Evolutionary conservation across 2,797 vertebrate genomes (phyloP).

Genomic region (Microctenopoma stevenorrisi): DNA sequence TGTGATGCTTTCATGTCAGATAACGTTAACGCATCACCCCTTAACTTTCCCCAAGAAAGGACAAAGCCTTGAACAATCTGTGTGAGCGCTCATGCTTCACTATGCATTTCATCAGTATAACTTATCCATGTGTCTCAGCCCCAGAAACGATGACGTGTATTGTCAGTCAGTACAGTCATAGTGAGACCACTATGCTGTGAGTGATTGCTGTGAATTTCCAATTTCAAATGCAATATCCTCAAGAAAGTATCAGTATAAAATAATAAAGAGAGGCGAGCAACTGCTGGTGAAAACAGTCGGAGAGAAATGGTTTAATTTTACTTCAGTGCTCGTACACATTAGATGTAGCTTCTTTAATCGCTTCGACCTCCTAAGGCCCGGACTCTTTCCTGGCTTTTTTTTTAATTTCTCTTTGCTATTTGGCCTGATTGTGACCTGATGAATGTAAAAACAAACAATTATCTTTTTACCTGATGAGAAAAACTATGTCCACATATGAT

Average conservation of each 20-base stretch:
- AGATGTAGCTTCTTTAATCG: too few species aligned
- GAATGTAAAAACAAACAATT: too few species aligned
- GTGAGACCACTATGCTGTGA: not conserved
- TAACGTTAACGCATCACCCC: constrained; percentile 30
- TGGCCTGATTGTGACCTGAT: too few species aligned
- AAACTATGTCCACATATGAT: too few species aligned
- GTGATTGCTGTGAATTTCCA: not conserved
- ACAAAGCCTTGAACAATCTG: constrained; percentile 32
- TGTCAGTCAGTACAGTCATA: too few species aligned
- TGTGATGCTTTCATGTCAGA: not conserved
- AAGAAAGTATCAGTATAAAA: constrained; percentile 3
- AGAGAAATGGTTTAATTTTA: constrained; percentile 31
- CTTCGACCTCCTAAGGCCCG: too few species aligned
- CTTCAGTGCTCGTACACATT: constrained; percentile 14
- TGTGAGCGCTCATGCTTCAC: constrained; percentile 29
- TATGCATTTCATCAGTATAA: constrained; percentile 45
- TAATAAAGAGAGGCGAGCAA: constrained; percentile 34
- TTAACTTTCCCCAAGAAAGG: constrained; percentile 30
- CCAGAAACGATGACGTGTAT: constrained; percentile 1
- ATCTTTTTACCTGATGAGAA: too few species aligned
- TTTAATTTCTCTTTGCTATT: too few species aligned
- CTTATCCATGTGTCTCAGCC: constrained; percentile 59
- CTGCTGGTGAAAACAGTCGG: constrained; percentile 50
- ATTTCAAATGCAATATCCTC: not conserved
- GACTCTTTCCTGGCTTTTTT: too few species aligned